Evolutionary conservation across 2,888 invertebrate genomes (phyloP).

Genomic region (Philopedon plagiatum): DNA sequence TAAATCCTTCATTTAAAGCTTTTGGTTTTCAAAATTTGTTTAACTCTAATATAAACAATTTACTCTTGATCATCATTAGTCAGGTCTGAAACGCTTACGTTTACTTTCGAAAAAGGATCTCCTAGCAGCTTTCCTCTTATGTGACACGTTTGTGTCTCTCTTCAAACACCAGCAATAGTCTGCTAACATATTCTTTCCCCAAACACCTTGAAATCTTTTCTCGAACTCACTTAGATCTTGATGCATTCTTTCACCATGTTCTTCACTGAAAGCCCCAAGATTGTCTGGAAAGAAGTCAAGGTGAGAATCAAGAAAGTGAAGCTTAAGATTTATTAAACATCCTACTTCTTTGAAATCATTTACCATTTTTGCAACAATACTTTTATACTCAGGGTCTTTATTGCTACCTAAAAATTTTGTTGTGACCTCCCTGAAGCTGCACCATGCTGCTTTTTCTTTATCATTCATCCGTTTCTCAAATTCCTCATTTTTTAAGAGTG

Average conservation of each 20-base stretch:
- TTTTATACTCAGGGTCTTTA: background rate
- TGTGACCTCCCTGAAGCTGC: background rate
- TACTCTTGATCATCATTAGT: no score
- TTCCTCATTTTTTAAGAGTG: background rate
- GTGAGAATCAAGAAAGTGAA: constrained; percentile 3
- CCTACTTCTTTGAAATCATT: background rate
- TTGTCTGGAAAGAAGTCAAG: background rate
- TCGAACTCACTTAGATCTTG: background rate
- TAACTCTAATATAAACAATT: no score
- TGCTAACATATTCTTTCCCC: background rate
- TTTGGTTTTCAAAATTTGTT: no score
- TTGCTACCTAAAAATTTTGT: no score
- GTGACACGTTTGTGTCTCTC: no score
- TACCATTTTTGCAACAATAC: background rate
- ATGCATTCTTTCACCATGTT: constrained; percentile 5
- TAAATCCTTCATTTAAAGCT: no score
- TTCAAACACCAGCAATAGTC: background rate
- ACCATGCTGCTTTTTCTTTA: background rate
- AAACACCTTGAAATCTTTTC: background rate
- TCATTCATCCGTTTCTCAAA: background rate
- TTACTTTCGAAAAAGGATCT: no score
- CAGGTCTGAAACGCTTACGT: no score
- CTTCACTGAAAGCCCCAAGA: background rate
- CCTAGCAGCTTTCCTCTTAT: no score
- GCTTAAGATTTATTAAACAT: background rate